Conservation (phyloP, 2,888 invertebrate species). For the Ellobium chinense region DNA sequence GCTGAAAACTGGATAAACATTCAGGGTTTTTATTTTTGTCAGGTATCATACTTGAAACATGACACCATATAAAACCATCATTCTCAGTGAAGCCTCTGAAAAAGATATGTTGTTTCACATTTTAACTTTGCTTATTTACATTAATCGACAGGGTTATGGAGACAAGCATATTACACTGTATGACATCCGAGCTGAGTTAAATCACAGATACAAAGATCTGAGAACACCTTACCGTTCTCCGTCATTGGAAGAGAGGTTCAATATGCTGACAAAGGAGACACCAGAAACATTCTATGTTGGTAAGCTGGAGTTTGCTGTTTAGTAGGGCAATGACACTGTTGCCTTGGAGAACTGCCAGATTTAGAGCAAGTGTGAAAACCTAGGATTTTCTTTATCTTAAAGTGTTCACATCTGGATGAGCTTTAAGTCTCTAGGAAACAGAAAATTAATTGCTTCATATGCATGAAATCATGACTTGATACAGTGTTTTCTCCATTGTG, state of each 20-base stretch:
- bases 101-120: background rate
- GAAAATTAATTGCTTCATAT: too few relatives aligned
- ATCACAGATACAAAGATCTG: slow-evolving; percentile 91
- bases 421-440: too few relatives aligned
- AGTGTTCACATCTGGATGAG: too few relatives aligned
- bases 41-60: background rate
- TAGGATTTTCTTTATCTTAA: too few relatives aligned
- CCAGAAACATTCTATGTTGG: slow-evolving; percentile 95
- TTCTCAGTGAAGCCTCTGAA: too few relatives aligned
- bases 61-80: background rate
- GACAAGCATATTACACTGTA: slow-evolving; percentile 91
- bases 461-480: too few relatives aligned
- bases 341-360: too few relatives aligned
- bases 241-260: slow-evolving; percentile 93
- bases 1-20: background rate
- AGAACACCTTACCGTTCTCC: slow-evolving; percentile 88
- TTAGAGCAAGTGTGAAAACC: too few relatives aligned
- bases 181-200: slow-evolving; percentile 97
- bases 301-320: too few relatives aligned
- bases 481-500: too few relatives aligned
- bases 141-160: slow-evolving; percentile 82
- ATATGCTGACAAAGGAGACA: slow-evolving; percentile 96
- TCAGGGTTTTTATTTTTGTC: background rate
- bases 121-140: too few relatives aligned
- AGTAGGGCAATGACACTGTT: too few relatives aligned